These are phyloP conservation scores for Chelidonichthys spinosus DNA, from an alignment of 2,797 vertebrate genomes.

Conservation along the genomic window DNA sequence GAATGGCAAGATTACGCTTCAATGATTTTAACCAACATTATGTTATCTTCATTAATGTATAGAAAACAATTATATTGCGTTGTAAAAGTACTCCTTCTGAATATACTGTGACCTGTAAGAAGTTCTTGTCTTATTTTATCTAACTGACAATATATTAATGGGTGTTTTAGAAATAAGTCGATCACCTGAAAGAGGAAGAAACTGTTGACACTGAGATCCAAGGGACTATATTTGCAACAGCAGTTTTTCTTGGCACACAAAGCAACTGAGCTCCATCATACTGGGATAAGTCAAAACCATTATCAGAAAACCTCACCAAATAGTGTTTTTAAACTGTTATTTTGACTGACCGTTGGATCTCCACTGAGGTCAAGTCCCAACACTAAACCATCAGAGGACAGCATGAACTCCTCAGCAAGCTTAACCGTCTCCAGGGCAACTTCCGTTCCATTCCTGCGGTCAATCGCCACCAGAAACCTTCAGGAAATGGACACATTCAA, in stretches of 20 bases:
- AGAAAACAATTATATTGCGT: too few relatives aligned
- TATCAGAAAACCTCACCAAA: constrained; percentile 1
- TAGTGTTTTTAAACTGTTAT: not conserved
- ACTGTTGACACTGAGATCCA: too few relatives aligned
- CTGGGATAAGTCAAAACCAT: not conserved
- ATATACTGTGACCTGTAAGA: not conserved
- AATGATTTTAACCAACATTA: too few relatives aligned
- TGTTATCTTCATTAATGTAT: too few relatives aligned
- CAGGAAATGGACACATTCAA: constrained; percentile 12
- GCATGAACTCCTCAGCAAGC: constrained; percentile 92
- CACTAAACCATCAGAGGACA: constrained; percentile 88
- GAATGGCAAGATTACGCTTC: too few relatives aligned
- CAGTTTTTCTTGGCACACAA: not conserved
- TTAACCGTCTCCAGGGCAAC: constrained; percentile 95
- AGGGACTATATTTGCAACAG: too few relatives aligned
- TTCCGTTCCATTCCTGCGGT: constrained; percentile 89
- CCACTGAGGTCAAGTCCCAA: constrained; percentile 96
- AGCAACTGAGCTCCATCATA: not conserved
- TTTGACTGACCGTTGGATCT: constrained; percentile 89
- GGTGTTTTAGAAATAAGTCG: too few relatives aligned
- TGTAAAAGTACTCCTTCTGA: not conserved
- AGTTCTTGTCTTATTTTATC: not conserved
- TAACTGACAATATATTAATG: not conserved
- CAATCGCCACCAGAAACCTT: constrained; percentile 92
- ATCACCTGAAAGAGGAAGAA: too few relatives aligned